Evolutionary conservation across 2,797 vertebrate genomes (phyloP).

Genomic region (Hypotaenidia philippensis): DNA sequence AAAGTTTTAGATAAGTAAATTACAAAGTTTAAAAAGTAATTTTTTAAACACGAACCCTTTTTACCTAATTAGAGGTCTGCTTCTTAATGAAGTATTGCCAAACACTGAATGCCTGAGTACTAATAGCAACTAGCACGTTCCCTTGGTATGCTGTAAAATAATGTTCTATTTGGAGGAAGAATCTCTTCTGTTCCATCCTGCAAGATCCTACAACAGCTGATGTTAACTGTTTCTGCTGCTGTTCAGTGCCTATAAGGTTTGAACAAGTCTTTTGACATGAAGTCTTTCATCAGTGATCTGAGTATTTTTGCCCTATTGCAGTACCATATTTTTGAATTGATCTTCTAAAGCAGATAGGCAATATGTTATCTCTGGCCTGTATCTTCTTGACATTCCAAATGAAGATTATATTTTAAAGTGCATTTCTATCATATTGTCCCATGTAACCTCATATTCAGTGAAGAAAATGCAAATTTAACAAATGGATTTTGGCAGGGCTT

Average conservation of each 20-base stretch:
- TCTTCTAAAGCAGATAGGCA: background rate
- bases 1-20: background rate
- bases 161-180: background rate
- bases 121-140: background rate
- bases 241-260: background rate
- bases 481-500: slow-evolving; percentile 47
- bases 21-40: no score
- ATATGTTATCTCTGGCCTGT: background rate
- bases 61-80: background rate
- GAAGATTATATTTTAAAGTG: background rate
- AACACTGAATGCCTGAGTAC: background rate
- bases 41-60: background rate
- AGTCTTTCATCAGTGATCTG: background rate
- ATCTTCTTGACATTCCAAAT: slow-evolving; percentile 13
- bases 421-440: background rate
- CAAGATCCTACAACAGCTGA: background rate
- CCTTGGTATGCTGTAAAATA: background rate
- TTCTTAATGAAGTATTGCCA: background rate
- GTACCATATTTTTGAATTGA: background rate
- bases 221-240: background rate
- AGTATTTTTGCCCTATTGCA: background rate
- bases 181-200: background rate
- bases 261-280: background rate
- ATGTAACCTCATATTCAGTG: background rate
- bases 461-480: slow-evolving; percentile 40